Evolutionary conservation across 2,797 vertebrate genomes (phyloP).

Genomic region (Lindbergichthys nudifrons): DNA sequence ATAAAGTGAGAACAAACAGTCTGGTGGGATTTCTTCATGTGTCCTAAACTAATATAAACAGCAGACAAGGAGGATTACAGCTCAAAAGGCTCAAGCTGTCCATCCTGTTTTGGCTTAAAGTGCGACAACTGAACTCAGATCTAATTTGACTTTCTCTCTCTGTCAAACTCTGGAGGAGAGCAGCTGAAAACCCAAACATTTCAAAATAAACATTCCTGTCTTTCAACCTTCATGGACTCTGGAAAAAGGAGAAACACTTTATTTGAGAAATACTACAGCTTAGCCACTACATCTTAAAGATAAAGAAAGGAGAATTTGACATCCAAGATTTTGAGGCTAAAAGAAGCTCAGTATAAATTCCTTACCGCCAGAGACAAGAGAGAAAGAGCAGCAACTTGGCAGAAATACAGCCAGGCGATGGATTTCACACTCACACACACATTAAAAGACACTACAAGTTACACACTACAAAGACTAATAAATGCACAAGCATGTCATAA

Average conservation of each 20-base stretch:
- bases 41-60: constrained; percentile 5
- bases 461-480: constrained; percentile 22
- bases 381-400: constrained; percentile 45
- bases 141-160: neutral
- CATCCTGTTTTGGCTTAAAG: neutral
- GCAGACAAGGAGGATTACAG: neutral
- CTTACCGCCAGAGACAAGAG: constrained; percentile 8
- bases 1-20: neutral
- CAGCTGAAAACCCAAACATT: neutral
- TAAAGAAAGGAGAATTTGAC: constrained; percentile 1
- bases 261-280: neutral
- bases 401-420: constrained; percentile 38
- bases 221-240: constrained; percentile 7
- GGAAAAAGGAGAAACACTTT: neutral
- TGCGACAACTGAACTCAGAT: neutral
- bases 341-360: constrained; percentile 30
- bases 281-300: neutral
- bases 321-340: constrained; percentile 16
- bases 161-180: neutral
- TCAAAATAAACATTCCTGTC: neutral
- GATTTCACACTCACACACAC: constrained; percentile 51
- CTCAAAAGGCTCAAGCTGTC: neutral
- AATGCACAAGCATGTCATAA: constrained; percentile 16
- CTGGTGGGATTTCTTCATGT: neutral
- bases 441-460: constrained; percentile 6